Percentiles rank a stretch among this genome's conserved stretches.
Conservation (phyloP, 2,797 vertebrate genomes). For the Helarctos malayanus region DNA sequence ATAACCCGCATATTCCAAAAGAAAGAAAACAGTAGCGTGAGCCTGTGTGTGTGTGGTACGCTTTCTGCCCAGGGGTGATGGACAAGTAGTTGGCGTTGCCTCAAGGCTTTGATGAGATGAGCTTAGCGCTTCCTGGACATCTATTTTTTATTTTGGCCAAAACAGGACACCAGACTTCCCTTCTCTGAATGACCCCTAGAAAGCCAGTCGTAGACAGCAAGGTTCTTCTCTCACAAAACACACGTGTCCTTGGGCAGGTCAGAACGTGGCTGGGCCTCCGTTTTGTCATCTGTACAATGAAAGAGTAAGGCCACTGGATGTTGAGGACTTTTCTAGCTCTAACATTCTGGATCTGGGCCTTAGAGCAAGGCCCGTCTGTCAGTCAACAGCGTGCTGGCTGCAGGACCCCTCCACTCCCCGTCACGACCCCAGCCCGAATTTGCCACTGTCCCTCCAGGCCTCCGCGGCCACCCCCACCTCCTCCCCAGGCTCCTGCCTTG, state of each 20-base stretch:
- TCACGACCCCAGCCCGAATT: too few species aligned
- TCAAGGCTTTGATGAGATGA: background rate
- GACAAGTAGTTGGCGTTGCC: background rate
- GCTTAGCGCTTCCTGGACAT: background rate
- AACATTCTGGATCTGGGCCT: background rate
- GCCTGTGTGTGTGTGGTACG: accelerated
- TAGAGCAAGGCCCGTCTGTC: background rate
- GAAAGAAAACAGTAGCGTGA: background rate
- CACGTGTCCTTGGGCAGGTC: background rate
- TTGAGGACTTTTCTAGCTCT: background rate
- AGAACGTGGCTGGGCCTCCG: background rate
- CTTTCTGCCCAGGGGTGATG: accelerated
- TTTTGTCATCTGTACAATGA: background rate
- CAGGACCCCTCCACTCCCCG: accelerated
- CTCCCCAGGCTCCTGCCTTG: background rate
- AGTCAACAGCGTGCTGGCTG: accelerated
- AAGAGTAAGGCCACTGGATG: background rate
- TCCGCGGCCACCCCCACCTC: background rate
- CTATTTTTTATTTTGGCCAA: background rate
- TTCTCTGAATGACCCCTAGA: background rate
- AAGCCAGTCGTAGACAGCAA: background rate
- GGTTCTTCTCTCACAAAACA: background rate
- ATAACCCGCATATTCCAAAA: background rate
- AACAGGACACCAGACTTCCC: background rate
- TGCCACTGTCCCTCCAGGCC: background rate